Percentiles rank a stretch among this genome's conserved stretches.
Conservation (phyloP, 1,140 invertebrate species). For the Daktulosphaira vitifoliae region DNA sequence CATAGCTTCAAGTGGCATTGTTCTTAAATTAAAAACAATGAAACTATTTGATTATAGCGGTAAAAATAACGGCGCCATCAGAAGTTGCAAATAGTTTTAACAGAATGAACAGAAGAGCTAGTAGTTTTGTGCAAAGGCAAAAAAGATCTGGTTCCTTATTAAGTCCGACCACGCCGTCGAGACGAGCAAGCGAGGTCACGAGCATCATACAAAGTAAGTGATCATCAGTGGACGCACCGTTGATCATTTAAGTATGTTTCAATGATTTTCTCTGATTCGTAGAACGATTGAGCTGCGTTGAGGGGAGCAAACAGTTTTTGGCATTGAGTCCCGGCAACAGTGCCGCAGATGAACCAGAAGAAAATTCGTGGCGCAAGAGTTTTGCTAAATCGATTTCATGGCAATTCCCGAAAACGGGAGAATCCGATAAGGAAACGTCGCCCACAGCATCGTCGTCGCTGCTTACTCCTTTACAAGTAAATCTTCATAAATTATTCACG, state of each 20-base stretch:
- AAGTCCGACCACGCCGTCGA: constrained; percentile 22
- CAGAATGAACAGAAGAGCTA: constrained; percentile 20
- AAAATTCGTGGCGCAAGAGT: constrained; percentile 28
- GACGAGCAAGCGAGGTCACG: constrained; percentile 17
- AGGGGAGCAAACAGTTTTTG: constrained; percentile 25
- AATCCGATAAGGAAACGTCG: constrained; percentile 16
- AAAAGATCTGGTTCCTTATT: constrained; percentile 24
- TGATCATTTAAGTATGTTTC: no score
- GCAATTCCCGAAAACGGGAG: constrained; percentile 30
- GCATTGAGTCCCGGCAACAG: constrained; percentile 14
- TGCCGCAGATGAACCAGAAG: constrained; percentile 17
- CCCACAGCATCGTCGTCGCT: constrained; percentile 29
- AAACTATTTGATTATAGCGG: neutral
- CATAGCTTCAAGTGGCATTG: no score
- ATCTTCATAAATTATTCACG: neutral
- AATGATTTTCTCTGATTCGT: neutral
- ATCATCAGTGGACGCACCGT: neutral
- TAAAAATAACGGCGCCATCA: constrained; percentile 25
- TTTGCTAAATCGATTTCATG: constrained; percentile 29
- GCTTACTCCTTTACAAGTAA: constrained; percentile 23
- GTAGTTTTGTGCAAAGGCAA: constrained; percentile 27
- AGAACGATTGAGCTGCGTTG: constrained; percentile 27
- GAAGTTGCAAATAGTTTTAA: constrained; percentile 30
- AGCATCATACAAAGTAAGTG: constrained; percentile 30
- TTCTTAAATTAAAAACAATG: no score